Base-by-base conservation (phyloP, 1,140 invertebrate genomes). In the Caenorhabditis brenneri region DNA sequence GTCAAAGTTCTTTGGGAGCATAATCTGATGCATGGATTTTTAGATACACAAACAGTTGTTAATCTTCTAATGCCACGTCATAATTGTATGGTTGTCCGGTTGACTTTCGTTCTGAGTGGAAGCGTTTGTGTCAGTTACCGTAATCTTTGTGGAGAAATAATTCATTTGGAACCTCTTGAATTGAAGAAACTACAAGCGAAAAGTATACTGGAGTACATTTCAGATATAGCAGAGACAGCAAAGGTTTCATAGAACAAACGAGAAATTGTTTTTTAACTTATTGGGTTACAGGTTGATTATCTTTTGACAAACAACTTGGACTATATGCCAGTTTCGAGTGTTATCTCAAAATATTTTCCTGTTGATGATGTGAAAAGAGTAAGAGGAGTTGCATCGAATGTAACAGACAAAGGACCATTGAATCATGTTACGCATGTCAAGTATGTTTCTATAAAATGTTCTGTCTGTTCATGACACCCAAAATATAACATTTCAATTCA, bases 101-200 rank as follows among this genome's bases (percentile, higher is more conserved):
- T 85, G 16, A 82, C 84, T 19, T 65, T 53, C 31, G 55, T 86
- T 42, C 49, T 60, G 6, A 53, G 81, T 15, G 84, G 84, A 29
- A 86, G 84, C 48, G 79, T 86, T 31, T 86, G 84, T 65, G 55
- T 86, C 22, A 82, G 84, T 19, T 58, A 86, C 15, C 65, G 58
- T 60, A 69, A 29, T n/a, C 58, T 49, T 22, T 33, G 42, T 16
- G 48, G 81, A 19, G 51, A 49, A 55, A 81, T 79, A 1, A 60
- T 86, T 22, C 84, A 86, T 60, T 33, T 86, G 65, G 84, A 86
- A 31, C 84, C 84, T 42, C 42, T 86, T 10, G 81, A 83, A 31
- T 22, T 85, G 80, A 87, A 87, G 69, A 82, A 74, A 9, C 69
- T 85, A 22, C 84, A 86, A 27, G 85, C 85, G n/a, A 86, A 86